These are phyloP conservation scores for Suricata suricatta DNA, from an alignment of 2,113 vertebrate species.

Conservation along the genomic window DNA sequence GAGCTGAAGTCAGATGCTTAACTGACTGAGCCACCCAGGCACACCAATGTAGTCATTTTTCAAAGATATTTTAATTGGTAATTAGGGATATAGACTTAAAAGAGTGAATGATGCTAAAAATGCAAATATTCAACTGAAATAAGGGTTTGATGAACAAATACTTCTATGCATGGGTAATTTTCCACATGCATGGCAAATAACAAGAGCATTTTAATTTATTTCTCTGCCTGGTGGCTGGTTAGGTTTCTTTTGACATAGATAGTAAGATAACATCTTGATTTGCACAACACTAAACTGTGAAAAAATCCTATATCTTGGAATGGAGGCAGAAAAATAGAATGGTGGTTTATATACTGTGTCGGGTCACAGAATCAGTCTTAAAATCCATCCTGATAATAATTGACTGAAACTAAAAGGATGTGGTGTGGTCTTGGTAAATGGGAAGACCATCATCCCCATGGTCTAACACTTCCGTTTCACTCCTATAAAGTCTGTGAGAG, in stretches of 20 bases:
- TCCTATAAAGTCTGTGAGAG: not conserved
- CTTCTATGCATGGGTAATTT: not conserved
- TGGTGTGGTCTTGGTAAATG: not conserved
- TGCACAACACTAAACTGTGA: slow-evolving; percentile 2
- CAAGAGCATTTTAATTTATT: slow-evolving; percentile 30
- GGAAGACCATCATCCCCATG: not conserved
- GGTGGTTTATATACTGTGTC: not conserved
- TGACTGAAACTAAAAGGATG: not conserved
- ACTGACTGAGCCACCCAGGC: too few relatives aligned
- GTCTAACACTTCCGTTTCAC: not conserved
- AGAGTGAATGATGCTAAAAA: not conserved
- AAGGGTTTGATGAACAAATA: slow-evolving; percentile 3
- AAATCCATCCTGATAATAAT: not conserved
- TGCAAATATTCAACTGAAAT: slow-evolving; percentile 15
- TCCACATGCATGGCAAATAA: not conserved
- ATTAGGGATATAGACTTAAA: not conserved
- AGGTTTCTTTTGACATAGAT: not conserved
- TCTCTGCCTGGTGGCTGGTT: not conserved
- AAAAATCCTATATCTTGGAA: slow-evolving; percentile 6
- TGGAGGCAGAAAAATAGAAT: not conserved
- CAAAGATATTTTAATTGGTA: not conserved
- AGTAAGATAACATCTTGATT: slow-evolving; percentile 1
- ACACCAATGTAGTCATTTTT: not conserved
- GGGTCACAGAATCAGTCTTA: not conserved
- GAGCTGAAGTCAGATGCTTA: too few relatives aligned